Base-by-base conservation (phyloP, 2,888 invertebrate genomes). In the Limenitis camilla region DNA sequence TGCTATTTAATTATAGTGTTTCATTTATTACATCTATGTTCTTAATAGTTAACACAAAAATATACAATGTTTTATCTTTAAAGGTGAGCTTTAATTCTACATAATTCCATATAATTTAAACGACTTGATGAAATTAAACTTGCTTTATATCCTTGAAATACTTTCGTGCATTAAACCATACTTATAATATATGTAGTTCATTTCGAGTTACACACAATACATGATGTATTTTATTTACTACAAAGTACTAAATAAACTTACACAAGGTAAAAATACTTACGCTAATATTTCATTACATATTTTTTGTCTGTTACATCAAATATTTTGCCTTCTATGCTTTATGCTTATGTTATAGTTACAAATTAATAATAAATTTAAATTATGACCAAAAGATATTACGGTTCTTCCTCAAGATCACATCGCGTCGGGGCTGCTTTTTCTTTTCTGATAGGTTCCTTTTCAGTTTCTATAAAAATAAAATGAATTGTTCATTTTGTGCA, bases 371-470 rank as follows among this genome's bases (percentile, higher is more conserved):
- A 32, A 42, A 32, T 31, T 19, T 31, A 42, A 44, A 19, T 38
- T 19, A 27, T 50, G 31, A 11, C 5, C 39, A 19, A 50, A 52
- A 9, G 52, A 41, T 10, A 54, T 64, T 51, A 67, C 38, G 52
- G 41, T 5, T 76, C 74, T 3, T 76, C 77, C 6, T 65, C 74
- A 6, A 77, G 58, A 44, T 74, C 72, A 55, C 79, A 81, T 36
- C 80, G 71, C 27, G 74, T 69, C 6, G 80, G 78, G 5, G 68
- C 51, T 10, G 67, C 66, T 49, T 68, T 72, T 7, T 69, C 70
- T 40, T 63, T 66, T 61, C 72, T 76, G 44, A 45, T 63, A 27
- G 71, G 68, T 71, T 78, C 76, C 65, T 76, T 78, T 49, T 44
- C 58, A 38, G 62, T 49, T 44, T 61, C 60, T 61, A 43, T 27